These are phyloP conservation scores for Pantherophis vulpinus DNA, from an alignment of 2,797 vertebrate species.

Conservation along the genomic window DNA sequence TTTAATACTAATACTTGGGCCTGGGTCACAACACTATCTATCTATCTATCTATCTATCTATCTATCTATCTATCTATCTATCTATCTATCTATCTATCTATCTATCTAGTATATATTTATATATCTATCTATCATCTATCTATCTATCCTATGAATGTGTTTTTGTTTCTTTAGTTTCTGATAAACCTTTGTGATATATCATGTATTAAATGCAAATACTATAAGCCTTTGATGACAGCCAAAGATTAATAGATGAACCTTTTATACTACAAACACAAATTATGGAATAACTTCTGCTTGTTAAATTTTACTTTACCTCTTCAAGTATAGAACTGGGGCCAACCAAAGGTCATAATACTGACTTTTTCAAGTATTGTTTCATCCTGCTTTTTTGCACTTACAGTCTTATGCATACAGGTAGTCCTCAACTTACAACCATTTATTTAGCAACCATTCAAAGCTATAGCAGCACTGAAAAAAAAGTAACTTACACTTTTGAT, in stretches of 20 bases:
- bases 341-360: background rate
- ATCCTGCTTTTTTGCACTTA: background rate
- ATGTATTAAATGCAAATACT: background rate
- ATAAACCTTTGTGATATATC: background rate
- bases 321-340: background rate
- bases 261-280: background rate
- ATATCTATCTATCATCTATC: no score
- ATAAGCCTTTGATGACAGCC: background rate
- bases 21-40: no score
- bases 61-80: background rate
- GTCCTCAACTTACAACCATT: no score
- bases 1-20: no score
- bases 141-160: background rate
- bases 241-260: background rate
- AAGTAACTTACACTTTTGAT: background rate
- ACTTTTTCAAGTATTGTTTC: background rate
- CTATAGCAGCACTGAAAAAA: background rate
- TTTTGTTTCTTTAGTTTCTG: background rate
- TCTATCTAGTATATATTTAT: no score
- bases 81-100: background rate
- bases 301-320: background rate
- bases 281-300: background rate
- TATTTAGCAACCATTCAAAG: background rate
- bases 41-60: background rate
- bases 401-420: background rate